Conservation (phyloP, 2,888 invertebrate species). For the Dolichopus griseipennis region DNA sequence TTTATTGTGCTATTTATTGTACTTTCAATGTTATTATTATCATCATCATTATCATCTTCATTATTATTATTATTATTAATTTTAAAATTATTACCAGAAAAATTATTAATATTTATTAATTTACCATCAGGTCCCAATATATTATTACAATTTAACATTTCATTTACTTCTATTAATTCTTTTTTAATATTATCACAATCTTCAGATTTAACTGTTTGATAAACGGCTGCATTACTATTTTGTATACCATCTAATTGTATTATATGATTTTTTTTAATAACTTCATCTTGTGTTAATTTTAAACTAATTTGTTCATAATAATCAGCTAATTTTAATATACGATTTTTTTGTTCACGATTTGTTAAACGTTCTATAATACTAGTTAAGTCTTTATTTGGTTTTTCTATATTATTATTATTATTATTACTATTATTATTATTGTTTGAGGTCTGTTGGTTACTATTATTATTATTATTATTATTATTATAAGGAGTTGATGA, state of each 20-base stretch:
- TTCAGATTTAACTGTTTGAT: constrained; percentile 50
- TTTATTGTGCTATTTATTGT: background rate
- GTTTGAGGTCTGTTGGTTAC: background rate
- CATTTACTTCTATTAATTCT: constrained; percentile 53
- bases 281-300: constrained; percentile 27
- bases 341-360: constrained; percentile 33
- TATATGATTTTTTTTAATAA: constrained; percentile 26
- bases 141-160: constrained; percentile 48
- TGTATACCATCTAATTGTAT: constrained; percentile 45
- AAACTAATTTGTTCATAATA: constrained; percentile 29
- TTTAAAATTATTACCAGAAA: background rate
- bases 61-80: background rate
- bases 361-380: constrained; percentile 49
- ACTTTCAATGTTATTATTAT: background rate
- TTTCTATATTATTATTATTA: constrained; percentile 33
- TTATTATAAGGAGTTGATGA: background rate
- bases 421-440: constrained; percentile 13
- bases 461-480: constrained; percentile 2
- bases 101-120: constrained; percentile 31
- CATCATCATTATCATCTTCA: background rate
- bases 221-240: constrained; percentile 53
- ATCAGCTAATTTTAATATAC: constrained; percentile 27
- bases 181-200: constrained; percentile 49
- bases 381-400: constrained; percentile 48
- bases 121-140: constrained; percentile 60